Evolutionary conservation across 2,797 vertebrate genomes (phyloP).

Genomic region (Taenioides sp.): DNA sequence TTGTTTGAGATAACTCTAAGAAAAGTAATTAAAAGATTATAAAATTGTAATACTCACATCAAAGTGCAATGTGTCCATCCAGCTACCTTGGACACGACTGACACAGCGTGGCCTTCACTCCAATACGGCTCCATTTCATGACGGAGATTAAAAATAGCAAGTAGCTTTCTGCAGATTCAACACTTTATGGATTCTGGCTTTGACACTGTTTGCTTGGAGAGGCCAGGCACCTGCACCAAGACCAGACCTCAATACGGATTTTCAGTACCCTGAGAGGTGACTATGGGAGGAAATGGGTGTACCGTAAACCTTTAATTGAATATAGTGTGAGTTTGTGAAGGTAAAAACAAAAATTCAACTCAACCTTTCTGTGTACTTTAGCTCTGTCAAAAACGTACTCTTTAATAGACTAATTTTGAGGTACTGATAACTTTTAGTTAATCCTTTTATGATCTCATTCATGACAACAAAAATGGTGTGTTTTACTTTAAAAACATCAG

Average conservation of each 20-base stretch:
- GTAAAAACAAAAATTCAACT: too few relatives aligned
- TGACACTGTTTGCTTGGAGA: conserved; percentile 67
- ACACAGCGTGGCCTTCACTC: conserved; percentile 39
- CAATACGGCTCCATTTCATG: conserved; percentile 59
- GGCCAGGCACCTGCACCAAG: conserved; percentile 73
- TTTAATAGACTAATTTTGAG: too few relatives aligned
- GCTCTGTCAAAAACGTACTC: too few relatives aligned
- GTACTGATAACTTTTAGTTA: too few relatives aligned
- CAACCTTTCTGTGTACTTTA: too few relatives aligned
- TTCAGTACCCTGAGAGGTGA: conserved; percentile 38
- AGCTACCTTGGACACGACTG: conserved; percentile 67
- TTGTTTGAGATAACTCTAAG: background rate
- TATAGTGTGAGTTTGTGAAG: too few relatives aligned
- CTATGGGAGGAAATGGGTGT: background rate
- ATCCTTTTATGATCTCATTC: too few relatives aligned
- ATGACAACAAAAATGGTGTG: too few relatives aligned
- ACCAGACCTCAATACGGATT: conserved; percentile 38
- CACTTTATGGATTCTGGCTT: conserved; percentile 75
- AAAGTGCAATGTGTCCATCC: conserved; percentile 30
- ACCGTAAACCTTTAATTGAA: too few relatives aligned
- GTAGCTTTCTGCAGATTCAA: conserved; percentile 75
- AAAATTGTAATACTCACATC: background rate
- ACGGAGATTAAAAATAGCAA: conserved; percentile 78
- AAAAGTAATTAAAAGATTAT: background rate
- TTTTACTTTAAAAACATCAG: background rate